Base-by-base conservation (phyloP, 2,888 invertebrate genomes). In the Chymomyza procnemis region DNA sequence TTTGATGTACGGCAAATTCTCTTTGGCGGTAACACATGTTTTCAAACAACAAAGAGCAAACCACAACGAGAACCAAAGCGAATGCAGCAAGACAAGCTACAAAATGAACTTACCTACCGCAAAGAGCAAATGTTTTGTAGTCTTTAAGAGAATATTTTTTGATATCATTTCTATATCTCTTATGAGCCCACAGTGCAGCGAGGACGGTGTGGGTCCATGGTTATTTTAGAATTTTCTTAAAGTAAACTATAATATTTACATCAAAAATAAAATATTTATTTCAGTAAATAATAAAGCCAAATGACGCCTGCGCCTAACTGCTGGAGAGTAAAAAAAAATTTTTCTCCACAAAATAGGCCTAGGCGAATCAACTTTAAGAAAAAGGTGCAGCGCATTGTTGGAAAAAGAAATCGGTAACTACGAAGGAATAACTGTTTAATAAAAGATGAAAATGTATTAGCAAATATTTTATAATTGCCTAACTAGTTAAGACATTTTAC, bases 301-400 rank as follows among this genome's bases (percentile, higher is more conserved):
- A 67, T 71, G 75, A 80, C 81, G 85, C 85, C 85, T 82, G 85
- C 85, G 85, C 86, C 72, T 19, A 59, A 54, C 6, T 4, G 26
- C 6, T 26, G 0, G 26, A 6, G 8, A n/a, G n/a, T n/a, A n/a
- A n/a, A n/a, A n/a, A n/a, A n/a, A n/a, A n/a, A n/a, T 12, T 6
- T 41, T 16, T 41, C 34, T 9, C 55, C 48, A 18, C 48, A 70
- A 73, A 78, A 71, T 76, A 85, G 85, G 81, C 85, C 81, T 85
- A 82, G 72, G 72, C 81, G 81, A 82, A 85, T 82, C 80, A 85
- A 80, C 80, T 74, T 73, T 76, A 76, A 83, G 83, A 85, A 78
- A 71, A 71, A 76, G n/a, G 73, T 78, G 80, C 85, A 76, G 65
- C 80, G 78, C 73, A 72, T 72, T 69, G 66, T 18, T 67, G 75